Conservation (phyloP, 2,113 vertebrate genomes). For the Lamprotornis superbus region DNA sequence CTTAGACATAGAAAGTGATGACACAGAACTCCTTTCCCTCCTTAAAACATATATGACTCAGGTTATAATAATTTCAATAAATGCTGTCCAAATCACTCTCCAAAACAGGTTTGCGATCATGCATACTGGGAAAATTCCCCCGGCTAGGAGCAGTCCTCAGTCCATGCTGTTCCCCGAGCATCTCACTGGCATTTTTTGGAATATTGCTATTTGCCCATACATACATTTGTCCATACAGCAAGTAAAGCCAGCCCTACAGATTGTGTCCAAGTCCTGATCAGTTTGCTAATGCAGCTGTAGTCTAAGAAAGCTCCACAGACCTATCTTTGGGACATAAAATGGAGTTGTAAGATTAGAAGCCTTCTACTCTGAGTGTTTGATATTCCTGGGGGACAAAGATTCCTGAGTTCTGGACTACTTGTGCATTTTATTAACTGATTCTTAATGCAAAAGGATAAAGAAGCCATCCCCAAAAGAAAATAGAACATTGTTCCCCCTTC, state of each 20-base stretch:
- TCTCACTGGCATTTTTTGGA: not conserved
- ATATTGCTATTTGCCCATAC: not conserved
- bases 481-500: not conserved
- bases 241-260: not conserved
- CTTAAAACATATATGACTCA: not conserved
- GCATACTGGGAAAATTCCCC: not conserved
- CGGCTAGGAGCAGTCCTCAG: not conserved
- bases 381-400: not conserved
- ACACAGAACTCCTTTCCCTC: not conserved
- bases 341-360: not conserved
- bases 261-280: not conserved
- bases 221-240: not conserved
- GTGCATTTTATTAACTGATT: not conserved
- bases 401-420: not conserved
- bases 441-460: not conserved
- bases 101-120: not conserved
- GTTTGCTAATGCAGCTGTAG: not conserved
- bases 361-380: not conserved
- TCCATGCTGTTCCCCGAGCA: not conserved
- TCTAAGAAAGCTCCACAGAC: not conserved
- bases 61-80: not conserved
- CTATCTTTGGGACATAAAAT: not conserved
- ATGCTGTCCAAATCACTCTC: not conserved
- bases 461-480: not conserved
- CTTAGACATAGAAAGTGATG: not conserved